Evolutionary conservation across 2,888 invertebrate species (phyloP).

Genomic region (Drosophila nr. perissopoda): DNA sequence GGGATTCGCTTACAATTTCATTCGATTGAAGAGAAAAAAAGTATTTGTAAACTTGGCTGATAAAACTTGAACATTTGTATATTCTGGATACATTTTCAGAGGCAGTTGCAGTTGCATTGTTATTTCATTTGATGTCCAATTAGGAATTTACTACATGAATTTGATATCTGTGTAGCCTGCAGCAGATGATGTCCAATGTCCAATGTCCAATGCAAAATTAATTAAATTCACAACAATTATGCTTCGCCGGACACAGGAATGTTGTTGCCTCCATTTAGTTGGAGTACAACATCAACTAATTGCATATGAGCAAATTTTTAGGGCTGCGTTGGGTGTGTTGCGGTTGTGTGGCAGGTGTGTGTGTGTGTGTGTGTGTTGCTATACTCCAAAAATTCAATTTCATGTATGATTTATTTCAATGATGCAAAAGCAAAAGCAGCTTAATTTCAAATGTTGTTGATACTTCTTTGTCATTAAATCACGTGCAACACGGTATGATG

Average conservation of each 20-base stretch:
- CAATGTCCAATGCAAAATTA: neutral
- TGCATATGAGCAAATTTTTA: neutral
- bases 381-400: neutral
- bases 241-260: constrained; percentile 9
- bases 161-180: neutral
- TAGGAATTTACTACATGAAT: neutral
- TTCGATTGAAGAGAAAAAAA: neutral
- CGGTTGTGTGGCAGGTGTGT: neutral
- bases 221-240: constrained; percentile 17
- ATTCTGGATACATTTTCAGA: neutral
- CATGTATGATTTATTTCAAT: neutral
- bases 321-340: neutral
- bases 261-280: constrained; percentile 14
- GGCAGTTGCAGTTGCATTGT: neutral
- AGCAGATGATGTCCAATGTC: neutral
- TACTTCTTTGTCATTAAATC: neutral
- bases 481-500: neutral
- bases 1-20: neutral
- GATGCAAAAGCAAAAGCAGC: neutral
- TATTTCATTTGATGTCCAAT: neutral
- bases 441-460: neutral
- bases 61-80: neutral
- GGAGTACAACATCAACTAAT: neutral
- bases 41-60: neutral
- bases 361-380: too few relatives aligned